Evolutionary conservation across 1,140 invertebrate species (phyloP).

Genomic region (Rhagoletis pomonella): DNA sequence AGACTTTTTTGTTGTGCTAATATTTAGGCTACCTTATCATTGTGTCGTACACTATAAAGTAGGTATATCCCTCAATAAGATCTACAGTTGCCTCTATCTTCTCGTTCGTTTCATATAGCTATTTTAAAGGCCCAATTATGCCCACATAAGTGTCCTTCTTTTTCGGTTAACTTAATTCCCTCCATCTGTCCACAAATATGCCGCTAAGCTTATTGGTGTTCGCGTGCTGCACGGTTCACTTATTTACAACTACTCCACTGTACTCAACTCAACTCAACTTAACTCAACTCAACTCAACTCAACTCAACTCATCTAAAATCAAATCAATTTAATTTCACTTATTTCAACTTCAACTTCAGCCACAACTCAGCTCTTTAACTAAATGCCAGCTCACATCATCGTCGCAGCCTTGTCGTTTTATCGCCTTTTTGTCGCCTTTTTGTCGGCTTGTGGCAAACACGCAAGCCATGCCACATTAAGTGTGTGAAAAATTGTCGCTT

Average conservation of each 20-base stretch:
- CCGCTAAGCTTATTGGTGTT: not conserved
- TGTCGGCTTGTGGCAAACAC: slow-evolving; percentile 15
- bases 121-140: too few species aligned
- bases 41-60: too few species aligned
- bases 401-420: not conserved
- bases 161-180: not conserved
- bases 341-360: not conserved
- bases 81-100: too few species aligned
- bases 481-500: slow-evolving; percentile 42
- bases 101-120: too few species aligned
- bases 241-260: not conserved
- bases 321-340: not conserved
- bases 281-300: not conserved
- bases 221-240: slow-evolving; percentile 3
- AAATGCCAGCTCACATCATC: not conserved
- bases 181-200: not conserved
- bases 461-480: slow-evolving; percentile 15
- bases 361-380: not conserved
- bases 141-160: too few species aligned
- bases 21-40: too few species aligned
- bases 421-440: slow-evolving; percentile 11
- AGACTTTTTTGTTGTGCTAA: too few species aligned
- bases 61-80: too few species aligned
- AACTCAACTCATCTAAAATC: not conserved
- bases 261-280: not conserved